Evolutionary conservation across 1,140 invertebrate species (phyloP).

Genomic region (Parasteatoda tepidariorum): DNA sequence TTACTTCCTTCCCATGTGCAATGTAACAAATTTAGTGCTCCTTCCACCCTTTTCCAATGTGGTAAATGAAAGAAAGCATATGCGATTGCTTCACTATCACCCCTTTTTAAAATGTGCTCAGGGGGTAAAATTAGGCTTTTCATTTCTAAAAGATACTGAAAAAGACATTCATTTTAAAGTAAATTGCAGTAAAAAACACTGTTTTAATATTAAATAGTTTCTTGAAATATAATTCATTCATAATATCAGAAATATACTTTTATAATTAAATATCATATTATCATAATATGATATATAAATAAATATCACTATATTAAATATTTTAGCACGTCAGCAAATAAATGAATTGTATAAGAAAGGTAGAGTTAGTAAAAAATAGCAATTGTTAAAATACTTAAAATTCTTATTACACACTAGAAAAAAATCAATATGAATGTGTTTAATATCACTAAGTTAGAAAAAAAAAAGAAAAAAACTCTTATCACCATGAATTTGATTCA

Average conservation of each 20-base stretch:
- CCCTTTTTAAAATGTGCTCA: slow-evolving; percentile 95
- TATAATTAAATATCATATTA: not conserved
- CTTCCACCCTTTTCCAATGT: slow-evolving; percentile 97
- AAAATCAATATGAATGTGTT: too few relatives aligned
- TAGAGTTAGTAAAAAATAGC: too few relatives aligned
- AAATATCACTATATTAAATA: too few relatives aligned
- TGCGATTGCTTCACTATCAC: slow-evolving; percentile 97
- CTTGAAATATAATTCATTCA: not conserved
- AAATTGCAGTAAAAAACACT: not conserved
- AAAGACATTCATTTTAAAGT: slow-evolving; percentile 52
- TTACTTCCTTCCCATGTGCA: slow-evolving; percentile 95
- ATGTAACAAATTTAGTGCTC: slow-evolving; percentile 93
- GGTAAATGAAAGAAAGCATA: slow-evolving; percentile 96
- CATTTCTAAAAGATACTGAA: slow-evolving; percentile 93
- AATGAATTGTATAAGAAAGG: too few relatives aligned
- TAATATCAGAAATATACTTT: not conserved
- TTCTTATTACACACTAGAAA: too few relatives aligned
- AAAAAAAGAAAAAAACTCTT: too few relatives aligned
- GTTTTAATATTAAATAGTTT: not conserved
- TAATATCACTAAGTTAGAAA: too few relatives aligned
- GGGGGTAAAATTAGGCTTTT: slow-evolving; percentile 95
- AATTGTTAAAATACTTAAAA: too few relatives aligned
- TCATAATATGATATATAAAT: not conserved
- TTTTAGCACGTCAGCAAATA: too few relatives aligned
- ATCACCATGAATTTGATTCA: too few relatives aligned